Evolutionary conservation across 2,797 vertebrate species (phyloP).

Genomic region (Mus spretus): DNA sequence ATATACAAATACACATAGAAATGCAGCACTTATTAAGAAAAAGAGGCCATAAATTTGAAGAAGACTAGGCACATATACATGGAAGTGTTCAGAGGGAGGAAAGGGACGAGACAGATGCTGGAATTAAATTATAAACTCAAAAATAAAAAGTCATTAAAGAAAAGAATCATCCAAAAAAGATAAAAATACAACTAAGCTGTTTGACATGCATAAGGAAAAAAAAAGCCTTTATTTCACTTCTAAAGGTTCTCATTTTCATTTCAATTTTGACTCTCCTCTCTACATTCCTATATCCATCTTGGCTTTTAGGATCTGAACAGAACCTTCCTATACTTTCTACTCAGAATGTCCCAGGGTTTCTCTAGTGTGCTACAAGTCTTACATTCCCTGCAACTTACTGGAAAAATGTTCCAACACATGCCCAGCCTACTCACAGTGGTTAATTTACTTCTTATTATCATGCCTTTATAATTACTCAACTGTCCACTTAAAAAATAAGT

Average conservation of each 20-base stretch:
- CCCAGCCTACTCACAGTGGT: not conserved
- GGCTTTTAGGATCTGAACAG: not conserved
- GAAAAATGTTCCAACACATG: not conserved
- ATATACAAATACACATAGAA: not conserved
- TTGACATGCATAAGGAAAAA: not conserved
- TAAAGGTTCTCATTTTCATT: not conserved
- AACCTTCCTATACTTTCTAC: not conserved
- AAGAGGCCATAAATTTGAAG: not conserved
- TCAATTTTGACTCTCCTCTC: not conserved
- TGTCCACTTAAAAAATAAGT: not conserved
- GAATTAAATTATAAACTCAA: not conserved
- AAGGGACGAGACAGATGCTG: not conserved
- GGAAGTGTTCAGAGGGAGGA: too few species aligned
- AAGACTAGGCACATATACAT: not conserved
- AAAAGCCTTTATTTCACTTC: not conserved
- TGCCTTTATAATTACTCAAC: not conserved
- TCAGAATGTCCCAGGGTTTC: not conserved
- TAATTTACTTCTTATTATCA: not conserved
- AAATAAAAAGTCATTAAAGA: not conserved
- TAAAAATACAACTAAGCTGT: not conserved
- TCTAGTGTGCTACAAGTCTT: too few species aligned
- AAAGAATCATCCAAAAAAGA: not conserved
- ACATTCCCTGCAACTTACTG: not conserved
- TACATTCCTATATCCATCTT: not conserved
- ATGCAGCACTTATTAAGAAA: not conserved